phyloP scores from a whole-genome alignment of 2,888 invertebrate species.

The Eilema caniola region DNA sequence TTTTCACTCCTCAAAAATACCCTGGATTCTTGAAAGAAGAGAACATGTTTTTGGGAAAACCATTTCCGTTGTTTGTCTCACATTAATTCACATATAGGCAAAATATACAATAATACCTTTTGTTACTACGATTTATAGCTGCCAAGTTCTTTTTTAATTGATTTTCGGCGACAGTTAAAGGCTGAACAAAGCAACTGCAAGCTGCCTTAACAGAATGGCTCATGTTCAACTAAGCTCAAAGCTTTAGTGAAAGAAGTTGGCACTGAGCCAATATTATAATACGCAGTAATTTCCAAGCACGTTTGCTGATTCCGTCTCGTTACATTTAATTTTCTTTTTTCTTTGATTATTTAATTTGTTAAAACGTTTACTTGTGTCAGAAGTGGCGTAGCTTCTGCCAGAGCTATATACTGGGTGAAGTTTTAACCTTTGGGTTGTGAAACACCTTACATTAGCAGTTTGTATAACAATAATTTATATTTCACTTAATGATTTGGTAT shows the following conservation, averaged over 20 bases:
- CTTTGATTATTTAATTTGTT: not conserved
- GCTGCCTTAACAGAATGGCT: slow-evolving; percentile 1
- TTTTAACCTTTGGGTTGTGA: too few species aligned
- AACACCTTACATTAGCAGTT: too few species aligned
- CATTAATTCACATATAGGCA: too few species aligned
- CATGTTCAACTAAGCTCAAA: not conserved
- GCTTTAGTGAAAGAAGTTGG: slow-evolving; percentile 2
- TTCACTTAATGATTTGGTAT: too few species aligned
- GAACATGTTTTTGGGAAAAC: too few species aligned
- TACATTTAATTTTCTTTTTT: not conserved
- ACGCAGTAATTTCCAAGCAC: not conserved
- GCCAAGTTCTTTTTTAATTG: not conserved
- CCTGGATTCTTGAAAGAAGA: too few species aligned
- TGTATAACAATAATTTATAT: too few species aligned
- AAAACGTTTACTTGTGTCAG: not conserved
- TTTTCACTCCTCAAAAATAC: too few species aligned
- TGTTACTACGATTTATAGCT: not conserved
- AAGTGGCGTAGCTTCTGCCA: too few species aligned
- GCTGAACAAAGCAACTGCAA: not conserved
- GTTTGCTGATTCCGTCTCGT: not conserved
- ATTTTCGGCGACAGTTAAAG: not conserved
- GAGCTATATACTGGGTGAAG: too few species aligned
- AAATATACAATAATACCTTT: too few species aligned
- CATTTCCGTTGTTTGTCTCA: too few species aligned
- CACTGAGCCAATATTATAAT: slow-evolving; percentile 2